Evolutionary conservation across 2,113 vertebrate species (phyloP), one percentile per base, ranked within the genome.

Genomic region (Odontophorus gujanensis): DNA sequence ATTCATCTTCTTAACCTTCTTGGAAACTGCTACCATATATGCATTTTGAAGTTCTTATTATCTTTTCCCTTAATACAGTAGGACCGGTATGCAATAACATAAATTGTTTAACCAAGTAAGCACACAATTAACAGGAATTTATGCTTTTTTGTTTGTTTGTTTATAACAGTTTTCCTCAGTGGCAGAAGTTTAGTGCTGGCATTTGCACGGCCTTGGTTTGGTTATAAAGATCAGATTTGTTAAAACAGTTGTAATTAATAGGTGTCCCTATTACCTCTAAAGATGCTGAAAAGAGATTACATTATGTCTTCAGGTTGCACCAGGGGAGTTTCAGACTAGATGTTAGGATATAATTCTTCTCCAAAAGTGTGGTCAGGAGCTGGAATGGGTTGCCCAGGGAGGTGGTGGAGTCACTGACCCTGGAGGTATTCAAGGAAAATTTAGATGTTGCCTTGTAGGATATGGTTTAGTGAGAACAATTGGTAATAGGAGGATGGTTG

Each of bases 201-300:
- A 45, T 8, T 16, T 47, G n/a, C 38, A 25, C 26, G 51, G 38
- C 12, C 38, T 84, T 69, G 55, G 53, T 32, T 93, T 72, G 24
- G 16, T 51, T 50, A 80, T 62, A 68, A 93, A 90, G 22, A 87
- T 53, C 78, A 77, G 40, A 61, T 66, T 86, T 91, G 24, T 75
- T 36, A 25, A 91, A 87, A 63, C 13, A n/a, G 58, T 26, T 85
- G 67, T 67, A 94, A 89, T 87, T 87, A 89, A 89, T 47, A 73
- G 55, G 45, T 87, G 30, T 80, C 89, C 58, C 63, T 61, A 25
- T 77, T 92, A 34, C 34, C 42, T 86, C 55, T 69, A 69, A 85
- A 66, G 10, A 11, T 36, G 36, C 25, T 80, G 74, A 74, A 81
- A 89, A 90, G 24, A 89, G 95, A 79, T 79, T 38, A 21, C 40